Conservation (phyloP, 2,888 invertebrate species). For the Dilophus febrilis region DNA sequence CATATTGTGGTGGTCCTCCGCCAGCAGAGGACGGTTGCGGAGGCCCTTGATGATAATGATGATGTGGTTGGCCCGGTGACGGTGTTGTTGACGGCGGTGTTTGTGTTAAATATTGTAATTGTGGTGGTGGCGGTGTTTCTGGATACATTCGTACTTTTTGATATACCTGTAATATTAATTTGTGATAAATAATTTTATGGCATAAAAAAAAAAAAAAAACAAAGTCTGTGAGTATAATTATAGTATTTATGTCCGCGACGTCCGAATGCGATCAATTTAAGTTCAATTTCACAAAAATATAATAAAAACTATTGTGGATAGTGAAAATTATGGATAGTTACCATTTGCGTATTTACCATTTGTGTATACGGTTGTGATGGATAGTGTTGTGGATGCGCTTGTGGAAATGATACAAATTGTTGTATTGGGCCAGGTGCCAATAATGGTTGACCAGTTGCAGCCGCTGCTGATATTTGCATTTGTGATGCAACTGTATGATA, state of each 20-base stretch:
- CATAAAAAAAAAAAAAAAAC: too few relatives aligned
- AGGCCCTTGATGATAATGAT: conserved; percentile 32
- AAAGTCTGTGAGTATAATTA: too few relatives aligned
- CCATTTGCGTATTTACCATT: too few relatives aligned
- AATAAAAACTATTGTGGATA: too few relatives aligned
- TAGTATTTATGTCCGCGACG: too few relatives aligned
- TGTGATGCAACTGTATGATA: conserved; percentile 36
- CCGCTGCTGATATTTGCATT: conserved; percentile 62
- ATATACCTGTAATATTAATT: not conserved
- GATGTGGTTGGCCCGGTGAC: conserved; percentile 38
- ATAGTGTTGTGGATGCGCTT: conserved; percentile 35
- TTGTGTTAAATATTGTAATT: conserved; percentile 36
- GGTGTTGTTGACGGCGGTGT: conserved; percentile 37
- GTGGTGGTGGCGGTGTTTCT: conserved; percentile 36
- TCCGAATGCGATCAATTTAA: too few relatives aligned
- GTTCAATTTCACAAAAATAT: too few relatives aligned
- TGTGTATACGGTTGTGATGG: conserved; percentile 31
- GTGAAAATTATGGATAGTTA: conserved; percentile 18
- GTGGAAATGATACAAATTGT: conserved; percentile 45
- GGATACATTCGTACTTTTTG: conserved; percentile 48
- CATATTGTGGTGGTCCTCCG: conserved; percentile 34
- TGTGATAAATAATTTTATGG: not conserved
- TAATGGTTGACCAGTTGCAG: conserved; percentile 62
- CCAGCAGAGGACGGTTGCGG: conserved; percentile 40
- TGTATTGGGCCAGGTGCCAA: conserved; percentile 65